phyloP scores from a whole-genome alignment of 2,113 vertebrate species.

The Epinephelus cyanopodus region DNA sequence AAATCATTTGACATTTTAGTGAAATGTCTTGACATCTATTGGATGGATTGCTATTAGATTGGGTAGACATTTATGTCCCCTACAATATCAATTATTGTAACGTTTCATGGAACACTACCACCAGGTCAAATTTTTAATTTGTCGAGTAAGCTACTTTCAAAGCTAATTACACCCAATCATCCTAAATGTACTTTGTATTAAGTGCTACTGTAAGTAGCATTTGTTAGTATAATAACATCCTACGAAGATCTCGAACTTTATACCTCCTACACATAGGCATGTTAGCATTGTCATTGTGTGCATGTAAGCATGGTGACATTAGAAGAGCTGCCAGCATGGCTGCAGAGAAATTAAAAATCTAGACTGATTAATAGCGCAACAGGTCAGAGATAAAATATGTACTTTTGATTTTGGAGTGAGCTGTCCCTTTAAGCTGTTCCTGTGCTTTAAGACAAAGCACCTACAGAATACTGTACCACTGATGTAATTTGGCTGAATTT shows the following conservation, averaged over 20 bases:
- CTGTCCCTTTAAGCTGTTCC: no score
- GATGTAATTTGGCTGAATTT: not conserved
- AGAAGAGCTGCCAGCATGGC: no score
- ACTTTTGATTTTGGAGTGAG: no score
- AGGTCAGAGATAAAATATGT: no score
- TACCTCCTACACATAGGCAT: not conserved
- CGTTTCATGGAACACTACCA: not conserved
- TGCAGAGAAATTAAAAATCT: no score
- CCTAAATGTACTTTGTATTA: not conserved
- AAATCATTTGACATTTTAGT: conserved; percentile 12
- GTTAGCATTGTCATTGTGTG: not conserved
- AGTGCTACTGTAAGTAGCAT: not conserved
- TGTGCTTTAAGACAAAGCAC: no score
- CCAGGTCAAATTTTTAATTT: not conserved
- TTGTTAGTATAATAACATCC: not conserved
- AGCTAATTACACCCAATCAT: not conserved
- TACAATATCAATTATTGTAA: not conserved
- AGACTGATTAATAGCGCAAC: no score
- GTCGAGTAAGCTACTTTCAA: not conserved
- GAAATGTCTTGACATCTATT: not conserved
- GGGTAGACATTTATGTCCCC: not conserved
- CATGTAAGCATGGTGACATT: not conserved
- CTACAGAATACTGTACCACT: no score
- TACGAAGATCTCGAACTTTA: not conserved
- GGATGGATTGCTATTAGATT: not conserved